Evolutionary conservation across 2,888 invertebrate species (phyloP).

Genomic region (Coremacera marginata): DNA sequence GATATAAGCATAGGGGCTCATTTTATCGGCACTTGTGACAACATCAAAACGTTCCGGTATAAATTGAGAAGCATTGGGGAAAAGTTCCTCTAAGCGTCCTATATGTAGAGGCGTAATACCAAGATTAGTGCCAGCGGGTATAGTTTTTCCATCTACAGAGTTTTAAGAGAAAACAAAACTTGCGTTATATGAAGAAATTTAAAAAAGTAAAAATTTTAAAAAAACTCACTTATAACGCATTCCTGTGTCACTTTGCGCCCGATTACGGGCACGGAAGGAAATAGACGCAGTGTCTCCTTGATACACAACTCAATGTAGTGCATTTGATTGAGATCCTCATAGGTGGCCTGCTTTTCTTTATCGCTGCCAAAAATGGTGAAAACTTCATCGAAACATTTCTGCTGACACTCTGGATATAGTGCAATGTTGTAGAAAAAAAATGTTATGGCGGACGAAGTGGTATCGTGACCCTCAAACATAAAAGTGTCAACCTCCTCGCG

Average conservation of each 20-base stretch:
- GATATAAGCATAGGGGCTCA: conserved; percentile 65
- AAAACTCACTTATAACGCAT: too few species aligned
- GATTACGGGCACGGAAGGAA: conserved; percentile 72
- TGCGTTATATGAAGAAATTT: too few species aligned
- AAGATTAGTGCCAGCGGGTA: conserved; percentile 71
- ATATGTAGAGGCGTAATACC: too few species aligned
- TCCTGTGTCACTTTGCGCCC: conserved; percentile 70
- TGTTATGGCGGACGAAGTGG: conserved; percentile 71
- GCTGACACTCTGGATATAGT: conserved; percentile 70
- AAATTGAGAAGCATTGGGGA: conserved; percentile 69
- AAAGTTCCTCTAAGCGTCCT: conserved; percentile 69
- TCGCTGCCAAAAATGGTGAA: conserved; percentile 63
- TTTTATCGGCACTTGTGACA: conserved; percentile 53
- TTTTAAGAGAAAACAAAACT: too few species aligned
- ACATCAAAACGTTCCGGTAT: conserved; percentile 64
- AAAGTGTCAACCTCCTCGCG: conserved; percentile 74
- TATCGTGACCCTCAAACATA: conserved; percentile 74
- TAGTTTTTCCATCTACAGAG: conserved; percentile 66
- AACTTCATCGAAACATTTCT: conserved; percentile 68
- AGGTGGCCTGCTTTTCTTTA: conserved; percentile 61
- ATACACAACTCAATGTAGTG: conserved; percentile 73
- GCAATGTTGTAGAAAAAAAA: conserved; percentile 72
- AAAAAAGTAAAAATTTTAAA: too few species aligned
- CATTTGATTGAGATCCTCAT: too few species aligned
- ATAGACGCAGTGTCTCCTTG: conserved; percentile 73